Evolutionary conservation across 1,140 invertebrate genomes (phyloP), one percentile per base, ranked within the genome.

Genomic region (Lanistes nyassanus): DNA sequence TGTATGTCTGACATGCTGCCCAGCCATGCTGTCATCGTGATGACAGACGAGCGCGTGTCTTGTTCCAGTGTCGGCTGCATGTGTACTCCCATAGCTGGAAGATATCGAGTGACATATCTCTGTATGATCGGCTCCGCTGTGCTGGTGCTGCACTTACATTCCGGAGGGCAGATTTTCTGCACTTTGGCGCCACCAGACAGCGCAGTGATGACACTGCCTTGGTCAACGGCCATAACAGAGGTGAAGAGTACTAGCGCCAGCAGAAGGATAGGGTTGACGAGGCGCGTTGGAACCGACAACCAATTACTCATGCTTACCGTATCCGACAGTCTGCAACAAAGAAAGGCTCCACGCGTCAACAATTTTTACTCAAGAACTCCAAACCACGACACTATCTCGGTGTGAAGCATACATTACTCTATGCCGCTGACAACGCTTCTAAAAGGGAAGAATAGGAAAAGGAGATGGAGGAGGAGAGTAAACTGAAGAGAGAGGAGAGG

Each of bases 1-100:
- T 26, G 1, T 53, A 72, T 39, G 70, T 72, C 53, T 11, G 31
- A 34, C 56, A 72, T 72, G 55, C 21, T 72, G 55, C 70, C 70
- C 16, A 42, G 6, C 70, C 70, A 72, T 36, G 55, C 36, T 23
- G 70, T 72, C 51, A 72, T 5, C 13, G 21, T 31, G 36, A 55
- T 72, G 53, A 72, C 36, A 36, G 29, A n/a, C 31, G 55, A 36
- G 16, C 70, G 70, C 21, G 70, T 56, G 6, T 60, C 55, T 9
- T 29, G 3, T 56, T 72, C 70, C 55, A 72, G 36, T 9, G 37
- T 37, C 23, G 55, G 55, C 19, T 26, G 34, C 70, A 72, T 72
- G 70, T 62, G 70, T 3, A 37, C 34, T 3, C 70, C 70, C 55
- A 72, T 62, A 55, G 1, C 31, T 23, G 70, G 70, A 53, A 72